Conservation (phyloP, 2,888 invertebrate genomes). For the Stegana nigrithorax region DNA sequence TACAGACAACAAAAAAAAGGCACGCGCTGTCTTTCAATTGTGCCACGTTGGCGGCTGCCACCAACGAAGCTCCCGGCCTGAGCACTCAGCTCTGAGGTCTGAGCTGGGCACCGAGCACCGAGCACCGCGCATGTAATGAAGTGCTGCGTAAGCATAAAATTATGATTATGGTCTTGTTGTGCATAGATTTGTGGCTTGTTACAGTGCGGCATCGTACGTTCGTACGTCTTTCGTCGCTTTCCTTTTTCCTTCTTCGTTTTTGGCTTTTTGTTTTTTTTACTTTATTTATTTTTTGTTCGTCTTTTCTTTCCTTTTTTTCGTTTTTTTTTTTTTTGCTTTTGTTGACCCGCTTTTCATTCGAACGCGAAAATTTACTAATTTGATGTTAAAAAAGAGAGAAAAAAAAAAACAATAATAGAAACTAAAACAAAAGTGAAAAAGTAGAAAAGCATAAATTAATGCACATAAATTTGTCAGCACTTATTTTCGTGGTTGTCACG, state of each 20-base stretch:
- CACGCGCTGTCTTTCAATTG: too few species aligned
- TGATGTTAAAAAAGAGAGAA: background rate
- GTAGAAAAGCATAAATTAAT: conserved; percentile 26
- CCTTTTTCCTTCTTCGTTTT: too few species aligned
- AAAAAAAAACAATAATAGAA: conserved; percentile 34
- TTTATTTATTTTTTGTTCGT: too few species aligned
- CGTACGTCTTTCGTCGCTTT: background rate
- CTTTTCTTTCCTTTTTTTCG: too few species aligned
- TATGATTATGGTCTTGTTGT: conserved; percentile 23
- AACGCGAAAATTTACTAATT: background rate
- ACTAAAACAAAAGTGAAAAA: too few species aligned
- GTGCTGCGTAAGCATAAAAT: conserved; percentile 23
- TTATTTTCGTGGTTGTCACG: background rate
- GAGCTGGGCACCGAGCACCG: too few species aligned
- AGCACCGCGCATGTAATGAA: too few species aligned
- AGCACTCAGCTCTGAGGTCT: background rate
- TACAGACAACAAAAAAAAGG: too few species aligned
- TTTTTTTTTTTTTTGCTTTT: background rate
- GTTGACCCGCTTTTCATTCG: background rate
- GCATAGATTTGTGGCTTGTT: conserved; percentile 8
- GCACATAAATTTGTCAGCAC: conserved; percentile 32
- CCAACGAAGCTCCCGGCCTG: too few species aligned
- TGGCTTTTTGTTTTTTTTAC: too few species aligned
- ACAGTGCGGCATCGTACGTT: background rate
- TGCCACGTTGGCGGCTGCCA: too few species aligned